Evolutionary conservation across 2,888 invertebrate species (phyloP), one percentile per base, ranked within the genome.

Genomic region (Dyspetes luteomarginatus): DNA sequence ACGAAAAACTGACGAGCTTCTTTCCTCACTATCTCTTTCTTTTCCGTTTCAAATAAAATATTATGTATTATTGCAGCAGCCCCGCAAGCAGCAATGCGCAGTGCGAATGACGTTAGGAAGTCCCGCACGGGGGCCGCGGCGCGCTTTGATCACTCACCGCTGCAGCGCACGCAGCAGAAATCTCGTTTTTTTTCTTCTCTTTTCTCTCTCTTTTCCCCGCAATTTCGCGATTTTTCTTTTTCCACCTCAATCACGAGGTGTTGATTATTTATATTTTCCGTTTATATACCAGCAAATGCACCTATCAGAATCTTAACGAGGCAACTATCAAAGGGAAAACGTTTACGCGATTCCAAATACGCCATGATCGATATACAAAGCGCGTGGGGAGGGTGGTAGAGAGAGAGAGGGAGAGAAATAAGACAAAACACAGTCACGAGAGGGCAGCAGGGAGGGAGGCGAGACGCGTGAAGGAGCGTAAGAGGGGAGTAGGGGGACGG

Each of bases 321-420:
- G 67, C 64, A 73, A 80, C 68, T 78, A 76, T 76, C 78, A 76
- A 81, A 73, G 78, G 71, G 76, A 71, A 78, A 78, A 77, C 65
- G 65, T 69, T 64, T 67, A 73, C 43, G 78, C 71, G 81, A 81
- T 81, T 78, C 73, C 78, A 81, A 82, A 83, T 69, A 76, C 81
- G 82, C 82, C 83, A 83, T 83, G 73, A 83, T 80, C 80, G 82
- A 82, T 83, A 74, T 43, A n/a, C n/a, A n/a, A n/a, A n/a, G n/a
- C n/a, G n/a, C n/a, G n/a, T n/a, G n/a, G n/a, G n/a, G n/a, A n/a
- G n/a, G n/a, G n/a, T n/a, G n/a, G n/a, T n/a, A n/a, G n/a, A n/a
- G n/a, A n/a, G n/a, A n/a, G n/a, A n/a, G n/a, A n/a, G n/a, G n/a
- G n/a, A 64, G 36, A 52, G 73, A 43, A 58, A 82, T 60, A 68